phyloP scores from a whole-genome alignment of 2,797 vertebrate genomes.

The Morus bassanus region DNA sequence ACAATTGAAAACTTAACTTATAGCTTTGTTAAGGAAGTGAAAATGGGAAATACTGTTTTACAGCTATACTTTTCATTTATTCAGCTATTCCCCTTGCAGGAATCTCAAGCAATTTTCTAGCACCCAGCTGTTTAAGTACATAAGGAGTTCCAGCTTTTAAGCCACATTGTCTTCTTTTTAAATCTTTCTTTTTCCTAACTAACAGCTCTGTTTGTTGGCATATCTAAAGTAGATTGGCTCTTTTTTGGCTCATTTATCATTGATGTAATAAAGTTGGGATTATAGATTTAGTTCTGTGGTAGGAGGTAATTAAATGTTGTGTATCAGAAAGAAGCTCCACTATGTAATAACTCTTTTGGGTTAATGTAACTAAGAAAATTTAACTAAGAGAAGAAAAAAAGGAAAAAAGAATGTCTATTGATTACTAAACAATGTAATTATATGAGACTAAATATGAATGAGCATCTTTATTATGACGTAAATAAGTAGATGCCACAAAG shows the following conservation, averaged over 20 bases:
- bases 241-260: background rate
- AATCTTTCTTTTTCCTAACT: background rate
- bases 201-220: background rate
- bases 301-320: background rate
- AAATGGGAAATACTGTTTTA: background rate
- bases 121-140: background rate
- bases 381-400: background rate
- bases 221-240: background rate
- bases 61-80: background rate
- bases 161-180: background rate
- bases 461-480: background rate
- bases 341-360: background rate
- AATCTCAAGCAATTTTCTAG: background rate
- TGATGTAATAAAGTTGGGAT: background rate
- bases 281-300: background rate
- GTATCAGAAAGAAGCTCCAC: background rate
- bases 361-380: background rate
- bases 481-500: background rate
- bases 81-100: background rate
- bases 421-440: background rate
- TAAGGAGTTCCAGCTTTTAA: background rate
- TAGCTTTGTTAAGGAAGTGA: background rate
- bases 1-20: background rate
- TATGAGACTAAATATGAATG: background rate
- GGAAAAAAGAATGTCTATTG: background rate